phyloP scores from a whole-genome alignment of 2,113 vertebrate species.

The Haplotaxodon microlepis region DNA sequence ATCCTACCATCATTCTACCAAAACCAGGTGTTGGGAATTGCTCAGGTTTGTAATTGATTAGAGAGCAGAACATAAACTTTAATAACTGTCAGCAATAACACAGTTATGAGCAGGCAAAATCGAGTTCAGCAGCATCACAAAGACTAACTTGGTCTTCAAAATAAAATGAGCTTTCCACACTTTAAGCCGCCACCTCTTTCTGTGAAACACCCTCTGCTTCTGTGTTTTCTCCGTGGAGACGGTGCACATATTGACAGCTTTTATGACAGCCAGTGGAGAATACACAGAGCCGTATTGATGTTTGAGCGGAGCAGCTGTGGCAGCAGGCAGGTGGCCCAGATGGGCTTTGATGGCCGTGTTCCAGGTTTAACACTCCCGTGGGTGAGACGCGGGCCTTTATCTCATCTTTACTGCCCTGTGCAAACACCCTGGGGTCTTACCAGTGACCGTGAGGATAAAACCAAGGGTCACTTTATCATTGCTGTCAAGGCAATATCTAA shows the following conservation, averaged over 20 bases:
- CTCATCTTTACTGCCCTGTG: conserved; percentile 36
- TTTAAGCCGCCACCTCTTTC: neutral
- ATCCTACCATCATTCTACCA: neutral
- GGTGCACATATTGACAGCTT: conserved; percentile 2
- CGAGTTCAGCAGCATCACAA: neutral
- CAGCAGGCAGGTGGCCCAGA: neutral
- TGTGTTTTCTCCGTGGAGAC: neutral
- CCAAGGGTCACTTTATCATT: neutral
- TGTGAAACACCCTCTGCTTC: neutral
- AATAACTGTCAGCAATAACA: neutral
- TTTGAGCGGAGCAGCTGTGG: neutral
- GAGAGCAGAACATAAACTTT: neutral
- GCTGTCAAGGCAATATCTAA: neutral
- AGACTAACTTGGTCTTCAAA: neutral
- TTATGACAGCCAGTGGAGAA: conserved; percentile 6
- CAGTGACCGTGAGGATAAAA: neutral
- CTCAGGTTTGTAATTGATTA: neutral
- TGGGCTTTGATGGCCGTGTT: conserved; percentile 16
- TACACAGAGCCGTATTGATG: conserved; percentile 5
- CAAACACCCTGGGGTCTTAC: conserved; percentile 44
- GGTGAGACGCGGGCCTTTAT: conserved; percentile 18
- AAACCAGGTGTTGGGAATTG: neutral
- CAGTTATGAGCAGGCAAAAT: neutral
- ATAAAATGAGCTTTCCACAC: neutral
- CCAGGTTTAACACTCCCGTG: neutral